Conservation (phyloP, 2,888 invertebrate genomes). For the Acleris holmiana region DNA sequence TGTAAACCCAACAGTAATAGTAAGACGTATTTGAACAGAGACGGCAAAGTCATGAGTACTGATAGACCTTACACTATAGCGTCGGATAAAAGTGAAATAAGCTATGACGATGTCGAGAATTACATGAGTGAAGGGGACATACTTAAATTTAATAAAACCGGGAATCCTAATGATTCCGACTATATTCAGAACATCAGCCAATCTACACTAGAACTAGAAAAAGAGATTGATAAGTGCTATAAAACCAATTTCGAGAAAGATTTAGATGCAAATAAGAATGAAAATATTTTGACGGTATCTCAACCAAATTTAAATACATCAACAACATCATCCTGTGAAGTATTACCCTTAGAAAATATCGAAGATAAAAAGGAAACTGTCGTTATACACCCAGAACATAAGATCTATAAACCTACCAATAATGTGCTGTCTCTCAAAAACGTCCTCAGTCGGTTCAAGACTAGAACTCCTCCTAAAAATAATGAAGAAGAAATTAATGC, state of each 20-base stretch:
- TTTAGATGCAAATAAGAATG: constrained; percentile 69
- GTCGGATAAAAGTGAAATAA: constrained; percentile 88
- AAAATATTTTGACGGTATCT: constrained; percentile 61
- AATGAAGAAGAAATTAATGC: constrained; percentile 75
- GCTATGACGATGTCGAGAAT: constrained; percentile 87
- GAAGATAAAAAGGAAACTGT: constrained; percentile 74
- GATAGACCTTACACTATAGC: constrained; percentile 89
- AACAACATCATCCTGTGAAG: constrained; percentile 83
- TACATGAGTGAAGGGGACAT: constrained; percentile 78
- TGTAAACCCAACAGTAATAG: constrained; percentile 74
- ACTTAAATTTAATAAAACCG: constrained; percentile 71
- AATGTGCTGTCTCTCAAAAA: constrained; percentile 83
- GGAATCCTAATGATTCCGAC: constrained; percentile 64
- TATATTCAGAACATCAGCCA: constrained; percentile 72
- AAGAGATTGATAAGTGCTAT: constrained; percentile 80
- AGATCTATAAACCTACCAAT: constrained; percentile 88
- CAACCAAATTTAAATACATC: constrained; percentile 79
- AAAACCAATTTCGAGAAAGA: constrained; percentile 76
- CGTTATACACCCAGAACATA: constrained; percentile 90
- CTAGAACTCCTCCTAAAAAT: constrained; percentile 68
- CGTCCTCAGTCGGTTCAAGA: constrained; percentile 82
- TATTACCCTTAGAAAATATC: constrained; percentile 72
- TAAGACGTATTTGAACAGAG: constrained; percentile 83
- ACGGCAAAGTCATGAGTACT: constrained; percentile 85
- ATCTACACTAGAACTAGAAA: constrained; percentile 78